Conservation (phyloP, 2,113 vertebrate species). For the Polypterus bichir region DNA sequence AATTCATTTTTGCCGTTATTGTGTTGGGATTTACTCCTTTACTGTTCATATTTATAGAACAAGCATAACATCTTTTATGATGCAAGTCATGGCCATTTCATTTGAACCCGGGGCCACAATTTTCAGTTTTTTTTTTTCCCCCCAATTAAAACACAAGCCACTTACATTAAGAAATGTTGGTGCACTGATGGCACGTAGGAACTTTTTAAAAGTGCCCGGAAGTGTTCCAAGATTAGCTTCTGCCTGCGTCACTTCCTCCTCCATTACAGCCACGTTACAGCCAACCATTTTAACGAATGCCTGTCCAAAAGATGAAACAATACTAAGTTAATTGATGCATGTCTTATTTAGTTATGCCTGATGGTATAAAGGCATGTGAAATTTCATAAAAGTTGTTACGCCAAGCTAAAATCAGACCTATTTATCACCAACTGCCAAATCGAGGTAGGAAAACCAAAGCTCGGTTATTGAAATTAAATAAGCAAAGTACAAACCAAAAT, state of each 20-base stretch:
- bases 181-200: constrained; percentile 68
- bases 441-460: too few species aligned
- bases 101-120: too few species aligned
- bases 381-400: background rate
- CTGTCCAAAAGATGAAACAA: constrained; percentile 27
- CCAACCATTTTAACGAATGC: constrained; percentile 84
- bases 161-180: constrained; percentile 70
- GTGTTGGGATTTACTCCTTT: too few species aligned
- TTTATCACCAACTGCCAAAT: background rate
- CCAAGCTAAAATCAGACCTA: background rate
- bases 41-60: too few species aligned
- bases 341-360: background rate
- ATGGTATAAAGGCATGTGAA: background rate
- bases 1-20: too few species aligned
- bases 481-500: too few species aligned
- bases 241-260: constrained; percentile 72
- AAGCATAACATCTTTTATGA: too few species aligned
- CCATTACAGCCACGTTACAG: constrained; percentile 61
- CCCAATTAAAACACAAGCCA: background rate
- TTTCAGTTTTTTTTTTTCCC: background rate
- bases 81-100: too few species aligned
- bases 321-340: background rate
- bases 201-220: constrained; percentile 68
- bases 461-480: too few species aligned
- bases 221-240: constrained; percentile 75